Conservation (phyloP, 2,888 invertebrate species). For the Omphaloscelis lunosa region DNA sequence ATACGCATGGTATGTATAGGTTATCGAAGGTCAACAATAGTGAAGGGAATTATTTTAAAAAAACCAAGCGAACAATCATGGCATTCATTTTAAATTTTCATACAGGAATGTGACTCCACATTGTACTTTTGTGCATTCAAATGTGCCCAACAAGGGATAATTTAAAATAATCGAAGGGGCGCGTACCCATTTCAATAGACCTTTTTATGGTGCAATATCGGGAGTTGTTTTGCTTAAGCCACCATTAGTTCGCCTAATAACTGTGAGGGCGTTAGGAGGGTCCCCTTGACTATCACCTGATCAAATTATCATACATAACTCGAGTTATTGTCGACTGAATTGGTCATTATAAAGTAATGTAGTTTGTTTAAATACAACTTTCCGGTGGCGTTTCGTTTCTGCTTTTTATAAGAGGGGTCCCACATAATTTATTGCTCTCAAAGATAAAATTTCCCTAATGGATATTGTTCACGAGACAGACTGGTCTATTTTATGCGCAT, state of each 20-base stretch:
- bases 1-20: neutral
- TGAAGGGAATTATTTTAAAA: conserved; percentile 12
- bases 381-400: conserved; percentile 74
- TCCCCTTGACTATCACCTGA: conserved; percentile 78
- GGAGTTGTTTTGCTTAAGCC: conserved; percentile 84
- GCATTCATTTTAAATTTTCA: conserved; percentile 57
- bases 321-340: conserved; percentile 81
- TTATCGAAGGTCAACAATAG: conserved; percentile 23
- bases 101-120: conserved; percentile 66
- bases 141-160: conserved; percentile 79
- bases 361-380: conserved; percentile 88
- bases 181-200: conserved; percentile 81
- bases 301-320: conserved; percentile 85
- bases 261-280: conserved; percentile 71
- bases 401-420: conserved; percentile 79
- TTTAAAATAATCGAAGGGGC: conserved; percentile 85
- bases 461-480: conserved; percentile 84
- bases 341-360: conserved; percentile 86
- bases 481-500: conserved; percentile 78
- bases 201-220: conserved; percentile 83
- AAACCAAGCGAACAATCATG: conserved; percentile 43
- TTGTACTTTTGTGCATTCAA: conserved; percentile 75
- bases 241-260: conserved; percentile 86
- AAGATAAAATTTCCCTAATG: conserved; percentile 87
- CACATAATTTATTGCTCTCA: conserved; percentile 84